Conservation (phyloP, 2,797 vertebrate genomes). For the Austrolebias charrua region DNA sequence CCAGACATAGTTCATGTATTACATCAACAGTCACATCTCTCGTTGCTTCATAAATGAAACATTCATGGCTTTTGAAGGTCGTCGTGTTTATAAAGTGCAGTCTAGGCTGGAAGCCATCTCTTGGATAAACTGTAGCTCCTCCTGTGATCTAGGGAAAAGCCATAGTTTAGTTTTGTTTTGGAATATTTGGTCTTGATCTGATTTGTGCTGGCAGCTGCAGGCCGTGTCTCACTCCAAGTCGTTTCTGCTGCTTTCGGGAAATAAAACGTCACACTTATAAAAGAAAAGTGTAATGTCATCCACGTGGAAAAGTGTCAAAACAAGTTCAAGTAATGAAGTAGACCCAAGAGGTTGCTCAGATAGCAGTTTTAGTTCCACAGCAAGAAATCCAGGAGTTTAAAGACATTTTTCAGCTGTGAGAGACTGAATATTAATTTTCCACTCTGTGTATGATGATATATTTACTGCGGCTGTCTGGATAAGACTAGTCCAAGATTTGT, state of each 20-base stretch:
- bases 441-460: neutral
- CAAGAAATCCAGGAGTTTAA: neutral
- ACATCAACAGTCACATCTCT: conserved; percentile 1
- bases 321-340: conserved; percentile 23
- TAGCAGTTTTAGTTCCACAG: neutral
- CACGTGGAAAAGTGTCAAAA: conserved; percentile 38
- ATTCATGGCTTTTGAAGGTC: conserved; percentile 47
- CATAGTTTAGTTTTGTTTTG: conserved; percentile 40
- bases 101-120: conserved; percentile 47
- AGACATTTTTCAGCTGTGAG: neutral
- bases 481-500: too few species aligned
- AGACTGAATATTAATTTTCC: neutral
- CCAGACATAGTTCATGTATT: conserved; percentile 20
- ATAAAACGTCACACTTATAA: conserved; percentile 12
- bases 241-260: conserved; percentile 40
- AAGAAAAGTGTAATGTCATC: conserved; percentile 33
- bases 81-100: conserved; percentile 50
- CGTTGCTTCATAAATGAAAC: conserved; percentile 28
- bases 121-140: conserved; percentile 16
- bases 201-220: conserved; percentile 42
- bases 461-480: neutral
- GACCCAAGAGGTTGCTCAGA: conserved; percentile 8
- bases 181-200: conserved; percentile 28
- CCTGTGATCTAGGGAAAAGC: conserved; percentile 31
- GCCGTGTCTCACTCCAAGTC: conserved; percentile 20